Percentiles rank a stretch among this genome's conserved stretches.
phyloP scores from a whole-genome alignment of 2,797 vertebrate species.

The Xenentodon cancila region DNA sequence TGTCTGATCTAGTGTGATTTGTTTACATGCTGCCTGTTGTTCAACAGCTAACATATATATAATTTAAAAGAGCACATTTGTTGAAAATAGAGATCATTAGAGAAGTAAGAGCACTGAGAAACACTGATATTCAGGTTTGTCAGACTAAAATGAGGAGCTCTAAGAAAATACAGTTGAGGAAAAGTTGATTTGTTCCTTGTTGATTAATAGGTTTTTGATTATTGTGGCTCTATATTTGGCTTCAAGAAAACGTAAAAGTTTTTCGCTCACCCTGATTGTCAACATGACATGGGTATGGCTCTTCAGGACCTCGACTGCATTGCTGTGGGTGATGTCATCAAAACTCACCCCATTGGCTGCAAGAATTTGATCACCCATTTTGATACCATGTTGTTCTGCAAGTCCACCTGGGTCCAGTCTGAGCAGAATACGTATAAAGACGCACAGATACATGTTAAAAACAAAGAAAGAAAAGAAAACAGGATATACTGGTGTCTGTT shows the following conservation, averaged over 20 bases:
- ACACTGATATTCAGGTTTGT: not conserved
- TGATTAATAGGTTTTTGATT: not conserved
- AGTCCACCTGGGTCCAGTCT: slow-evolving; percentile 95
- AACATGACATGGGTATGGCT: slow-evolving; percentile 96
- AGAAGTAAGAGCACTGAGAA: not conserved
- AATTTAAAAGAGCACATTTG: too few species aligned
- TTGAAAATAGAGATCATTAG: not conserved
- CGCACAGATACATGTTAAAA: not conserved
- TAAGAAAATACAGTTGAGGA: not conserved
- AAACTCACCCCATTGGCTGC: slow-evolving; percentile 96
- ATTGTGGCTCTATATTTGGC: not conserved
- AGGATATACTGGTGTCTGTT: not conserved
- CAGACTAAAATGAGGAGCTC: not conserved
- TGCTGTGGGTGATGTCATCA: slow-evolving; percentile 96
- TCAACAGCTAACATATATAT: too few species aligned
- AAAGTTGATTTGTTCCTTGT: not conserved
- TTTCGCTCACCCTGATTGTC: slow-evolving; percentile 90
- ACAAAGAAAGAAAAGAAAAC: not conserved
- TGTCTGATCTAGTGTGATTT: too few species aligned
- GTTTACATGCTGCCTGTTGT: too few species aligned
- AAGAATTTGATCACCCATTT: slow-evolving; percentile 97
- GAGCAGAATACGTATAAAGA: slow-evolving; percentile 3
- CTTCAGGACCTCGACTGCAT: slow-evolving; percentile 95
- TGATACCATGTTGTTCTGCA: slow-evolving; percentile 94
- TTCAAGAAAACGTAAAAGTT: not conserved